Evolutionary conservation across 53 echinoderm and acorn worm genomes (phyloP).

Genomic region (Patiria pectinifera): DNA sequence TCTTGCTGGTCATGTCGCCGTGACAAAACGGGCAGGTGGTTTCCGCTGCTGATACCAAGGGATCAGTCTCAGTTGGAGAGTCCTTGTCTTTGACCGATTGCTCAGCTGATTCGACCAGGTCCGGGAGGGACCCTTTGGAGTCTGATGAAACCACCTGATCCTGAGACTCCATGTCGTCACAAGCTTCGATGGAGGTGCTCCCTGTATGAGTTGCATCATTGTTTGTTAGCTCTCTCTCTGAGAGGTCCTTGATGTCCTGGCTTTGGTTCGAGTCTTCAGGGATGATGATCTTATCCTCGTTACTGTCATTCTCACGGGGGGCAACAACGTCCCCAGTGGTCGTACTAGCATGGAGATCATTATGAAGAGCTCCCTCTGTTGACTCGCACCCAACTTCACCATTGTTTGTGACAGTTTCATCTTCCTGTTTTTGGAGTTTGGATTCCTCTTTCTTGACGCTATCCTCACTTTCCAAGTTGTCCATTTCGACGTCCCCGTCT

Average conservation of each 20-base stretch:
- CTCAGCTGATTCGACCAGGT: conserved; percentile 47
- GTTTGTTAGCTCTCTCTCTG: neutral
- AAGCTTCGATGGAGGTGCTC: neutral
- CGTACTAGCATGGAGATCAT: neutral
- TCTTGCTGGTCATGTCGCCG: conserved; percentile 13
- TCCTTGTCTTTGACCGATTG: conserved; percentile 49
- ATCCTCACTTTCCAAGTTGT: neutral
- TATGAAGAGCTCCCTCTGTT: neutral
- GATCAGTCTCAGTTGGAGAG: conserved; percentile 12
- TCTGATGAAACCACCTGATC: conserved; percentile 15
- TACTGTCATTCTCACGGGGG: neutral
- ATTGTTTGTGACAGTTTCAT: neutral
- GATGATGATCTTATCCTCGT: neutral
- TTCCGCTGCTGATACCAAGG: neutral
- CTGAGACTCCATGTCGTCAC: neutral
- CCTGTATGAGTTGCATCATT: neutral
- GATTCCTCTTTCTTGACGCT: neutral
- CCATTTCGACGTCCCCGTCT: neutral
- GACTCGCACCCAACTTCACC: neutral
- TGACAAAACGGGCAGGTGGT: conserved; percentile 23
- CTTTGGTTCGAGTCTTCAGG: conserved; percentile 4
- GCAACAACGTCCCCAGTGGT: neutral
- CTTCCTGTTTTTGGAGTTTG: neutral
- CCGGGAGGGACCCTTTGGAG: conserved; percentile 45
- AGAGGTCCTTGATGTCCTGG: neutral